Evolutionary conservation across 2,113 vertebrate genomes (phyloP).

Genomic region (Podarcis raffonei): DNA sequence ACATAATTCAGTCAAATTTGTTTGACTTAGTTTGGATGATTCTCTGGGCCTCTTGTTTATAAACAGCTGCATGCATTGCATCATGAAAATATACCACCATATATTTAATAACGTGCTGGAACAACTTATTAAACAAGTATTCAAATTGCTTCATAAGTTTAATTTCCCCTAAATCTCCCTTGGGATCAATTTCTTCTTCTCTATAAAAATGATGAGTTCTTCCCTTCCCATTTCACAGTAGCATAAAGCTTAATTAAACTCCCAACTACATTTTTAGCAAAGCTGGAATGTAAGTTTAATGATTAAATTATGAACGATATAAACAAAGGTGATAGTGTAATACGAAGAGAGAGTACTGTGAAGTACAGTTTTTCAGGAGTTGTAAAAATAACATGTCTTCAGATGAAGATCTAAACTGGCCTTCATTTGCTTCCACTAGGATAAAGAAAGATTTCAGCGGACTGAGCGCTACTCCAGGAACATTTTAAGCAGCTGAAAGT

Average conservation of each 20-base stretch:
- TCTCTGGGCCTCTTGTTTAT: not conserved
- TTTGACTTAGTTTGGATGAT: not conserved
- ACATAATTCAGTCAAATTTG: not conserved
- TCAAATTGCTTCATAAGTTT: conserved; percentile 36
- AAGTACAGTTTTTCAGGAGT: not conserved
- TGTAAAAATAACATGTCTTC: conserved; percentile 18
- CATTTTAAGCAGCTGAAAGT: not conserved
- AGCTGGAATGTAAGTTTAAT: conserved; percentile 52
- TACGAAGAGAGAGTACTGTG: not conserved
- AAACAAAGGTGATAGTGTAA: conserved; percentile 52
- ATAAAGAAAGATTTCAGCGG: not conserved
- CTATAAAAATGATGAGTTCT: conserved; percentile 28
- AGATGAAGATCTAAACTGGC: not conserved
- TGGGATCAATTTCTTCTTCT: conserved; percentile 42
- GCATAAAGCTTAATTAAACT: conserved; percentile 65
- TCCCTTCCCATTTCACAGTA: conserved; percentile 6
- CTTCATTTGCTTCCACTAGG: not conserved
- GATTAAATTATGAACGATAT: conserved; percentile 48
- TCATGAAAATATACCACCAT: conserved; percentile 22
- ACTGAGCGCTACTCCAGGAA: not conserved
- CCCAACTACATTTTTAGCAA: conserved; percentile 55
- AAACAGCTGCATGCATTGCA: not conserved
- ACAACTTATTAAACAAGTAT: conserved; percentile 45
- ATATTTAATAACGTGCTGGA: conserved; percentile 33
- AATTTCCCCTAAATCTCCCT: conserved; percentile 57